Base-by-base conservation (phyloP, 2,113 vertebrate genomes). In the Pseudolaguvia tuberculata region DNA sequence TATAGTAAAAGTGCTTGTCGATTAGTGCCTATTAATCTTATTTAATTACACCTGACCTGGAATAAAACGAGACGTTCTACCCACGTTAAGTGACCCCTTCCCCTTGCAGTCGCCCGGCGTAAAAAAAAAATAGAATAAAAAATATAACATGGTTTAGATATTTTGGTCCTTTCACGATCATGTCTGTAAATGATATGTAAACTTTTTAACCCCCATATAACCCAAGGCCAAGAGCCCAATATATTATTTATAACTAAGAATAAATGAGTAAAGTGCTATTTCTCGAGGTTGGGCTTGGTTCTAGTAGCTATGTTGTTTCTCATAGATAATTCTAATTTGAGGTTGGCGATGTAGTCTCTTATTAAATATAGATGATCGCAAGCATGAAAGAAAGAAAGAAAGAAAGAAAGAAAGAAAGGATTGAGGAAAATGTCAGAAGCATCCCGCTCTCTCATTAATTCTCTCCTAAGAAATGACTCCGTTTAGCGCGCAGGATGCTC, bases 221-320 rank as follows among this genome's bases (percentile, higher is more conserved):
- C 21, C 12, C 50, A 53, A 55, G 75, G 56, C 25, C 63, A 27
- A 70, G 56, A 53, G 27, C 42, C 23, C 21, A 77, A 81, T 72
- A 82, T 81, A 78, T 81, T 55, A 79, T 45, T 11, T 12, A 35
- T 80, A 74, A 84, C 78, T 84, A 82, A 83, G 78, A 83, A 17
- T 69, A 78, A 47, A 56, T 70, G 1, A 61, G 73, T 87, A 87
- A 90, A 88, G 87, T 88, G 87, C 85, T 87, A 78, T 73, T 75
- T 31, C 14, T 23, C 52, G 73, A 77, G 76, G 73, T 67, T 39
- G 75, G 77, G 67, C 70, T 70, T 75, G 62, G 50, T 62, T 75
- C 23, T 77, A 59, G 23, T 52, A 9, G 11, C 21, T 39, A 59
- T 52, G 39, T 56, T 48, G 23, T 31, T 27, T 66, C n/a, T 20